Evolutionary conservation across 2,797 vertebrate species (phyloP), one percentile per base, ranked within the genome.

Genomic region (Acanthornis magna): DNA sequence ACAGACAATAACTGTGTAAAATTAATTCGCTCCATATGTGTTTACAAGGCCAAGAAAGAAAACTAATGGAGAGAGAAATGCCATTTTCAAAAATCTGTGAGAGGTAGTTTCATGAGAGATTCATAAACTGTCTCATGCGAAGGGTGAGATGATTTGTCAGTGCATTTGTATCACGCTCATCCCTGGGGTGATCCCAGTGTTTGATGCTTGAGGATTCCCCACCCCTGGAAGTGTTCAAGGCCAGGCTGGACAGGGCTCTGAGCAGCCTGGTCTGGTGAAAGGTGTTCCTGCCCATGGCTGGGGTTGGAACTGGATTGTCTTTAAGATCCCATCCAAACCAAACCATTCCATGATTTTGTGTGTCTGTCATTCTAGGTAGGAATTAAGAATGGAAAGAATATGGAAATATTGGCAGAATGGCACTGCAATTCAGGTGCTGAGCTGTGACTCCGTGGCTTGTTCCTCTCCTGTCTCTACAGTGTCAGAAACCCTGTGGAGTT

Each of bases 1-100:
- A 38, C 85, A 93, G 91, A 89, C 70, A 92, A 79, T 71, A 91
- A 79, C 58, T 57, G 36, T 68, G 58, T 30, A 67, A 95, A 86
- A 93, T 89, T 68, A 89, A 93, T 91, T 78, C 23, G 5, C 43
- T 70, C 76, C 78, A 34, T 87, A 68, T 86, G 89, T 73, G 55
- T 89, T 95, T 84, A 38, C 55, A 89, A 70, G 73, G 63, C 58
- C 55, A 70, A 62, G 87, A 45, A 72, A 66, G 68, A 60, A 91
- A 94, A 81, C 16, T 88, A 60, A 88, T 17, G 50, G 10, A 43
- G 48, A 78, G 34, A 58, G 54, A 91, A 77, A 71, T 11, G 36
- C 7, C 8, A 1, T 50, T 91, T 70, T 51, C 42, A 84, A 63
- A 91, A 88, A 65, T 48, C 68, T 29, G 0, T 15, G 48, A 81